A percentile compares a stretch with the other conserved stretches of the same genome.
These are phyloP conservation scores for Pedicia rivosa DNA, from an alignment of 2,888 invertebrate genomes.

Conservation along the genomic window DNA sequence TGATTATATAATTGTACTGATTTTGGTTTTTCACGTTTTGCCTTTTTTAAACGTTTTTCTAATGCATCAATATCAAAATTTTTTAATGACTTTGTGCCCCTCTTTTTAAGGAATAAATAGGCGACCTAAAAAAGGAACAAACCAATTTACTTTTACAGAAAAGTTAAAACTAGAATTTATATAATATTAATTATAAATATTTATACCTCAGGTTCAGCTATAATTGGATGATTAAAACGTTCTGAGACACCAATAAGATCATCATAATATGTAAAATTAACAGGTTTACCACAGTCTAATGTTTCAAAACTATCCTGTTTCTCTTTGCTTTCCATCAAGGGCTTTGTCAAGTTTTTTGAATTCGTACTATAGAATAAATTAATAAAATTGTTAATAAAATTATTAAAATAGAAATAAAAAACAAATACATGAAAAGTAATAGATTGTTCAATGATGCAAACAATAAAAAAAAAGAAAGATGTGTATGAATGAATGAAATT, in stretches of 20 bases:
- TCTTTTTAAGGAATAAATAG: slow-evolving; percentile 49
- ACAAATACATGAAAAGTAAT: no score
- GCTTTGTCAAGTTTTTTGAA: slow-evolving; percentile 13
- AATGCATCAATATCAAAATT: slow-evolving; percentile 60
- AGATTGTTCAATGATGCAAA: no score
- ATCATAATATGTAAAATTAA: slow-evolving; percentile 79
- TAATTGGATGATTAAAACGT: slow-evolving; percentile 63
- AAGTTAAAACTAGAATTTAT: no score
- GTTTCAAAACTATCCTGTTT: no score
- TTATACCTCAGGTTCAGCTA: slow-evolving; percentile 61
- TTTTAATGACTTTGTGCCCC: slow-evolving; percentile 33
- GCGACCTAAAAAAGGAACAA: slow-evolving; percentile 35
- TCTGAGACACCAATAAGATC: slow-evolving; percentile 74
- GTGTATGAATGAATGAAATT: no score
- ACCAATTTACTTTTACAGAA: no score
- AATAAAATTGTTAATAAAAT: no score
- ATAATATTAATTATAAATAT: slow-evolving; percentile 4
- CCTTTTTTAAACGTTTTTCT: slow-evolving; percentile 58
- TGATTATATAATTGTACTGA: slow-evolving; percentile 76
- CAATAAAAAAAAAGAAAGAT: no score
- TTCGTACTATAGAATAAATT: no score
- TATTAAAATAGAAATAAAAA: no score
- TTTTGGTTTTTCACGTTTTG: slow-evolving; percentile 68
- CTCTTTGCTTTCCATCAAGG: slow-evolving; percentile 13
- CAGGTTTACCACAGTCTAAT: slow-evolving; percentile 69